Evolutionary conservation across 1,140 invertebrate genomes (phyloP), one percentile per base, ranked within the genome.

Genomic region (Hylaeus anthracinus): DNA sequence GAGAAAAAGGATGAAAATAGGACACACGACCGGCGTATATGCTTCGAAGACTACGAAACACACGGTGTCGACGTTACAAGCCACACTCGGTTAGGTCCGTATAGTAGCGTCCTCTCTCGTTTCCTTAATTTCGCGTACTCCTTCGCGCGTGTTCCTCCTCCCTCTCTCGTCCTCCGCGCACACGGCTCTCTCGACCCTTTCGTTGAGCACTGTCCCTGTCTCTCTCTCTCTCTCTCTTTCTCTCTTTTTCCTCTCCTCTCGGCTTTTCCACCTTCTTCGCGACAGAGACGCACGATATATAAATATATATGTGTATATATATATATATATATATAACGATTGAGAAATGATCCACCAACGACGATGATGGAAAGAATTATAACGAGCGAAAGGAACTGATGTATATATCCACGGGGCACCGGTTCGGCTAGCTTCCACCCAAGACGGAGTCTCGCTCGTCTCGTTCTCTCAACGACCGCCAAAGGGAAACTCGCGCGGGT

Each of bases 51-150:
- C 77, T 26, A 77, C 79, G 85, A 26, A 26, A 26, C 26, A 70
- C 69, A 78, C 84, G 74, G 58, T 26, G 26, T 61, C 83, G 78
- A 79, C 53, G 86, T 88, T 26, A 83, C 79, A 82, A 75, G 72
- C 26, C 72, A 74, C 72, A 55, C 48, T 48, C 63, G 55, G 43
- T 37, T 60, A 26, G 66, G 45, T 58, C 72, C 84, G 84, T 86
- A 87, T 78, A 73, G 82, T 85, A 88, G 87, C 83, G 85, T 88
- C 83, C 82, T 87, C 84, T 84, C 72, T 80, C 60, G 56, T 67
- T 37, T 75, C 56, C 72, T 61, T 75, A 55, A 69, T 75, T 75
- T 43, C 55, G 26, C 26, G 79, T 67, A 67, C 41, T 80, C 56
- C 64, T 55, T 75, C 72, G 74, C 84, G 84, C 78, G 72, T 80